Base-by-base conservation (phyloP, 2,797 vertebrate species). In the Anguilla obscura region DNA sequence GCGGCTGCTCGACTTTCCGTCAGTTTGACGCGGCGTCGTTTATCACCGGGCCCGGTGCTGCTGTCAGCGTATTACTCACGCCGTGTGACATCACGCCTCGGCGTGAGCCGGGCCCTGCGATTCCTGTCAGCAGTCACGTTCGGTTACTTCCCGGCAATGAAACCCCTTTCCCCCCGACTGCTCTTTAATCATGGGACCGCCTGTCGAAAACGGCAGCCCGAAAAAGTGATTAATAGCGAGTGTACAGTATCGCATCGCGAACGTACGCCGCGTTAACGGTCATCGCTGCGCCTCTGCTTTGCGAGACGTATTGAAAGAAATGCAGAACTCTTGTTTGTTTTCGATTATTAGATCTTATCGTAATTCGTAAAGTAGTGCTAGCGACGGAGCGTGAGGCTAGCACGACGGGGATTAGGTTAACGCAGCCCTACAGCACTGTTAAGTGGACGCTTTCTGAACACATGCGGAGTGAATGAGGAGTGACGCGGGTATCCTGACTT, bases 51-150 rank as follows among this genome's bases (percentile, higher is more conserved):
- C 45, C 74, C 4, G 40, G 40, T 8, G 33, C 74, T 21, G 21
- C 74, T 79, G 74, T 79, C 74, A 79, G 74, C 74, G 10, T 21
- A 79, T 79, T 79, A 21, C 74, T 79, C 74, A 79, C 16, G 1
- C 12, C 40, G 40, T 0, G 33, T 79, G 74, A 79, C 74, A 40
- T 36, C 74, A 40, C 16, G 30, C 71, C 74, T 40, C 33, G 4
- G 33, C 30, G 74, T 79, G 74, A 79, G 21, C 33, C 74, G 7
- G 36, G 74, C 6, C 36, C 4, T 21, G 1, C 45, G 36, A 3
- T 16, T 79, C 74, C 74, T 79, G 74, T 79, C 33, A 79, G 33
- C 74, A 21, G 74, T 45, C 74, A 18, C 16, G 10, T 79, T 45
- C 36, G 8, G 33, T 45, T 14, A 45, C 74, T 79, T 79, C 74